Evolutionary conservation across 2,113 vertebrate species (phyloP).

Genomic region (Leiothrix lutea): DNA sequence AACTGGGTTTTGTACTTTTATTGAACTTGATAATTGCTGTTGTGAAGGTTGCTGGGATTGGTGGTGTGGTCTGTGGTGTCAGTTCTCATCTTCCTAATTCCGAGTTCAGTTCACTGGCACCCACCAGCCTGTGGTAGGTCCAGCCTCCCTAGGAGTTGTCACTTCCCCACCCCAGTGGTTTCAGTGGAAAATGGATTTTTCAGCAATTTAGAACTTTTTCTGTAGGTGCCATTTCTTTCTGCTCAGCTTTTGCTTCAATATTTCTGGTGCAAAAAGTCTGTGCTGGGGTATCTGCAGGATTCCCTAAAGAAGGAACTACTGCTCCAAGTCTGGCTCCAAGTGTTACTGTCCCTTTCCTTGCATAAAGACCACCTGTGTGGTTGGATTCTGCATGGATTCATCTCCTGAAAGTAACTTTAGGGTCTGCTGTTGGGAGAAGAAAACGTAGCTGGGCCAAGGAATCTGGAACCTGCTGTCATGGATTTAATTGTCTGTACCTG

Average conservation of each 20-base stretch:
- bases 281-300: not conserved
- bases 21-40: not conserved
- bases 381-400: not conserved
- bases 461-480: not conserved
- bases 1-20: not conserved
- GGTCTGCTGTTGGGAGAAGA: not conserved
- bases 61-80: not conserved
- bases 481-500: not conserved
- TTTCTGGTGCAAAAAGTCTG: not conserved
- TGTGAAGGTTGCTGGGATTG: not conserved
- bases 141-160: not conserved
- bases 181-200: not conserved
- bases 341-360: not conserved
- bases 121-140: not conserved
- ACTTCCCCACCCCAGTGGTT: not conserved
- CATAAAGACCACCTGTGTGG: rapidly evolving
- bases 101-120: not conserved
- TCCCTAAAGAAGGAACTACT: not conserved
- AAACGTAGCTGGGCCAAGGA: rapidly evolving
- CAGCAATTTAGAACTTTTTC: not conserved
- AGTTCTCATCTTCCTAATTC: not conserved
- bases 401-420: not conserved
- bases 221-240: not conserved
- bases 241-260: not conserved
- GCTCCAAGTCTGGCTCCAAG: not conserved